These are phyloP conservation scores for Gouania willdenowi DNA, from an alignment of 2,797 vertebrate genomes.

Conservation along the genomic window DNA sequence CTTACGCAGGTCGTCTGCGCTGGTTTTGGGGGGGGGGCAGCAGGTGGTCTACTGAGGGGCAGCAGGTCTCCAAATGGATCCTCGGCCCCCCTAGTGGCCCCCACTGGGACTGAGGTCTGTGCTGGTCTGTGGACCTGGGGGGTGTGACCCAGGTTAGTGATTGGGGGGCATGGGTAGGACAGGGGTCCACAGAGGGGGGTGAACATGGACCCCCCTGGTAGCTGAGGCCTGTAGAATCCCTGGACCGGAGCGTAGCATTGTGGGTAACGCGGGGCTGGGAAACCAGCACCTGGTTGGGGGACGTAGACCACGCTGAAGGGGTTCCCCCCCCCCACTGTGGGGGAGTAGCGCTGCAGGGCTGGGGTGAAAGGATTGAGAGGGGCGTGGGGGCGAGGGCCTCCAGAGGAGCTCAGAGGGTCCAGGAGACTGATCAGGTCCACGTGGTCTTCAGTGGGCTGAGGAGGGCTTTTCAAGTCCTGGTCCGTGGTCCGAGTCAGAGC, in stretches of 20 bases:
- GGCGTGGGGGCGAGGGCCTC: slow-evolving; percentile 62
- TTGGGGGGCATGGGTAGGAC: slow-evolving; percentile 70
- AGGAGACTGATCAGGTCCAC: slow-evolving; percentile 85
- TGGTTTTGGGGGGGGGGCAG: slow-evolving; percentile 76
- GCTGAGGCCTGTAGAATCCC: slow-evolving; percentile 79
- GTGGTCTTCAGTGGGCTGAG: slow-evolving; percentile 51
- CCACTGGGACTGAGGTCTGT: no score
- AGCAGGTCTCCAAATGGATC: slow-evolving; percentile 94
- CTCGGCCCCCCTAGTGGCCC: slow-evolving; percentile 16
- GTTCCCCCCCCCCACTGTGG: slow-evolving; percentile 71
- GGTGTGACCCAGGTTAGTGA: slow-evolving; percentile 67
- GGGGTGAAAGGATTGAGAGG: slow-evolving; percentile 86
- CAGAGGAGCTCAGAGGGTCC: slow-evolving; percentile 79
- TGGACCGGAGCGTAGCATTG: slow-evolving; percentile 77
- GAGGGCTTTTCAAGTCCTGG: slow-evolving; percentile 74
- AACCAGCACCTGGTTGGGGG: slow-evolving; percentile 70
- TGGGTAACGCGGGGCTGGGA: slow-evolving; percentile 53
- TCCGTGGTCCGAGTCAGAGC: slow-evolving; percentile 55
- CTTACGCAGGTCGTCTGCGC: slow-evolving; percentile 85
- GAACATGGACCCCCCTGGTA: slow-evolving; percentile 63
- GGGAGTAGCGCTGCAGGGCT: slow-evolving; percentile 71
- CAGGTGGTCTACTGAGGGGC: slow-evolving; percentile 81
- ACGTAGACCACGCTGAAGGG: slow-evolving; percentile 76
- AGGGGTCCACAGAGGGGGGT: slow-evolving; percentile 32
- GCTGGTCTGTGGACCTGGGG: slow-evolving; percentile 52